phyloP scores from a whole-genome alignment of 2,888 invertebrate genomes.

The Omphaloscelis lunosa region DNA sequence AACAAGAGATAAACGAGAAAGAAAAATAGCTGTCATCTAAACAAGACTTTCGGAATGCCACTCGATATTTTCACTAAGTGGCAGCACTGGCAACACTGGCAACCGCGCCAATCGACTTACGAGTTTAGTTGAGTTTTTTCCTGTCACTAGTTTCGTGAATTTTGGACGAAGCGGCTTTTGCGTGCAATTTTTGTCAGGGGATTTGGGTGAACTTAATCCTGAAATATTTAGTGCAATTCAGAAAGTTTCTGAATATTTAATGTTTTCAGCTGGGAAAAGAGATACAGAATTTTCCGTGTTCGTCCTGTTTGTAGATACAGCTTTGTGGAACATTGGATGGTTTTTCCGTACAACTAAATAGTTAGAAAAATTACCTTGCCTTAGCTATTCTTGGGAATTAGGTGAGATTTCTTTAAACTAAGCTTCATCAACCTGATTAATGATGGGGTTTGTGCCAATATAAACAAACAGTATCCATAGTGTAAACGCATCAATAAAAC shows the following conservation, averaged over 20 bases:
- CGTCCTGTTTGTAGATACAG: constrained; percentile 5
- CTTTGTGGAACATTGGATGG: neutral
- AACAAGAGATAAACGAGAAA: constrained; percentile 17
- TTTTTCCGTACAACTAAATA: neutral
- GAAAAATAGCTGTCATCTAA: constrained; percentile 42
- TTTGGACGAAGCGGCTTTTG: constrained; percentile 52
- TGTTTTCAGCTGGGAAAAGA: constrained; percentile 21
- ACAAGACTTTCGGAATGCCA: constrained; percentile 32
- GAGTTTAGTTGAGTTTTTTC: constrained; percentile 54
- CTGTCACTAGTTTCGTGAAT: constrained; percentile 57
- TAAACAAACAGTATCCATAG: neutral
- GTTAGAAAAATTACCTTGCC: neutral
- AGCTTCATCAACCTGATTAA: neutral
- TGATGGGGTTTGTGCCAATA: neutral
- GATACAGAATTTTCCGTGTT: constrained; percentile 14
- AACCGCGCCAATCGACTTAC: constrained; percentile 60
- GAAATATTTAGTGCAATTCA: constrained; percentile 59
- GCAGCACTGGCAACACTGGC: constrained; percentile 33
- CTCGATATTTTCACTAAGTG: constrained; percentile 49
- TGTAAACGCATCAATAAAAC: neutral
- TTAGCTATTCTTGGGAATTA: too few species aligned
- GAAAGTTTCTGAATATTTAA: constrained; percentile 51
- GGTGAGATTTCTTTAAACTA: neutral
- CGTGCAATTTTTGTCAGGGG: constrained; percentile 57
- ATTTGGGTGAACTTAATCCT: constrained; percentile 58